Conservation (phyloP, 2,797 vertebrate genomes). For the Rhinoraja longicauda region DNA sequence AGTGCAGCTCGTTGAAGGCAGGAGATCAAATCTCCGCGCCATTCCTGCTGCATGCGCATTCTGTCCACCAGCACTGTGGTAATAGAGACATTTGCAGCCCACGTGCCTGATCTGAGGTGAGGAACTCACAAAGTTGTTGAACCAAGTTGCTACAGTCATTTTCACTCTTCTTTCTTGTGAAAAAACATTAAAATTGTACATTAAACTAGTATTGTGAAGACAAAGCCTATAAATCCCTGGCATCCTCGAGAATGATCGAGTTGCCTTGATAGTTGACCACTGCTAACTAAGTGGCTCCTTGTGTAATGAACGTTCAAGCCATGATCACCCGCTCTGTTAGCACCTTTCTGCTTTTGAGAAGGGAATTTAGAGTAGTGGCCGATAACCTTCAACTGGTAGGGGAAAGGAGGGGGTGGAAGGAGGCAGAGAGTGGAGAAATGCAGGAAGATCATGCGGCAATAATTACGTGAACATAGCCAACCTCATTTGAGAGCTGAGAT, state of each 20-base stretch:
- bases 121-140: background rate
- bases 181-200: background rate
- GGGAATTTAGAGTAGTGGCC: background rate
- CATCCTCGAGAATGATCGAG: background rate
- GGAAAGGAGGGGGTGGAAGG: background rate
- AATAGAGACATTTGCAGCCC: background rate
- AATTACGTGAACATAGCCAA: background rate
- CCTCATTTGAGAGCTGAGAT: background rate
- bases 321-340: background rate
- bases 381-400: background rate
- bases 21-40: background rate
- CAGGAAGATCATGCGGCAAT: background rate
- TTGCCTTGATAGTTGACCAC: background rate
- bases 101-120: background rate
- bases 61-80: background rate
- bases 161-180: background rate
- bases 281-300: background rate
- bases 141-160: background rate
- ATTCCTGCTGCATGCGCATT: background rate
- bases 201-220: background rate
- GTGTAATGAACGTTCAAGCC: background rate
- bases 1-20: background rate
- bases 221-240: background rate
- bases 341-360: background rate
- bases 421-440: background rate